Base-by-base conservation (phyloP, 1,140 invertebrate species). In the Calliopsis andreniformis region DNA sequence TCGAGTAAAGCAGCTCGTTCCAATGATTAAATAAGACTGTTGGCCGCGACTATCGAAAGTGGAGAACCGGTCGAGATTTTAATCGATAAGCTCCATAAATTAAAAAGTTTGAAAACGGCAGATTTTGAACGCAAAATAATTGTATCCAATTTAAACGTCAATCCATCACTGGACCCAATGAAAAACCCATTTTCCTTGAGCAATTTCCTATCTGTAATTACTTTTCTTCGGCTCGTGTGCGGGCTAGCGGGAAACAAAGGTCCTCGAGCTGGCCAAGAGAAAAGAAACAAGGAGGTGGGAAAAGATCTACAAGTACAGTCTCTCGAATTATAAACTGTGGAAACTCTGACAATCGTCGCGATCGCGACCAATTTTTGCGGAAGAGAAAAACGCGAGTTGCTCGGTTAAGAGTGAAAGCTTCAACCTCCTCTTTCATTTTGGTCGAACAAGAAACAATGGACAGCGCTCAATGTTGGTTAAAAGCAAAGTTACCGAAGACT, bases 161-260 rank as follows among this genome's bases (percentile, higher is more conserved):
- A 55, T 64, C 49, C 25, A 73, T 64, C 47, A 73, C 18, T 16
- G 39, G 3, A 42, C 6, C 47, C 32, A 53, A 71, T 71, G 49
- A n/a, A 42, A 55, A 43, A n/a, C 14, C 39, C 59, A 64, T 64
- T 64, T 63, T 53, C 58, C 16, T 55, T 35, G 23, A 32, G 61
- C 70, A 73, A 73, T 73, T 72, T 72, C 59, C 59, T 53, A 55
- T 64, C 61, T 63, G 61, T 64, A 73, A 73, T 73, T 73, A 73
- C 70, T 64, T 73, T 64, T n/a, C 35, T 42, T 64, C n/a, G n/a
- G 23, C 23, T 28, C 45, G 49, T 45, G 18, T n/a, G n/a, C 8
- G 49, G 20, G 10, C 20, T n/a, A n/a, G 64, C 49, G 25, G 55
- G 32, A 39, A 12, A 42, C 39, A 10, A 47, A 30, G 42, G 42